These are phyloP conservation scores for Spea bombifrons DNA, from an alignment of 2,113 vertebrate genomes.

Conservation along the genomic window DNA sequence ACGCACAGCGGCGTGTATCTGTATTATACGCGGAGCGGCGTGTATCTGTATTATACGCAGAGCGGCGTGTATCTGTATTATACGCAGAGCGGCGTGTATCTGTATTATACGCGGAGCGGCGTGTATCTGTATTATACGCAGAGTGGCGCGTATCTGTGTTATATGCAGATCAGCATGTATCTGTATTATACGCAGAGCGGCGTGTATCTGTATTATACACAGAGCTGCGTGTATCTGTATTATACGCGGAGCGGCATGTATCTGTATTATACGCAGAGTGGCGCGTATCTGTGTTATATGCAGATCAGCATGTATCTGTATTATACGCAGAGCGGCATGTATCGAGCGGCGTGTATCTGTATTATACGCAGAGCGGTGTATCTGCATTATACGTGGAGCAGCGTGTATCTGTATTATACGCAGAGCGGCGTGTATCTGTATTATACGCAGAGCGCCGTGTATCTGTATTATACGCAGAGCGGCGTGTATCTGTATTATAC, in stretches of 20 bases:
- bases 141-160: background rate
- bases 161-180: background rate
- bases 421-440: too few species aligned
- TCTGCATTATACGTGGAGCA: background rate
- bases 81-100: background rate
- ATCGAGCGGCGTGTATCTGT: background rate
- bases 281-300: background rate
- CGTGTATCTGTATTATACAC: conserved; percentile 1
- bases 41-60: background rate
- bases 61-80: background rate
- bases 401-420: conserved; percentile 2
- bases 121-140: conserved; percentile 8
- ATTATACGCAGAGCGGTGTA: conserved; percentile 7
- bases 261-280: background rate
- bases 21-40: background rate
- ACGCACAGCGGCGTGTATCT: background rate
- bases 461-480: conserved; percentile 5
- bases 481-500: background rate
- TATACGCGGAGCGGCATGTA: background rate
- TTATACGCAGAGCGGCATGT: background rate
- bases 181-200: background rate
- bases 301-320: background rate
- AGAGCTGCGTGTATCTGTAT: background rate
- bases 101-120: too few species aligned
- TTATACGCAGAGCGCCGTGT: background rate